phyloP scores from a whole-genome alignment of 2,113 vertebrate genomes.

The Proteles cristata region DNA sequence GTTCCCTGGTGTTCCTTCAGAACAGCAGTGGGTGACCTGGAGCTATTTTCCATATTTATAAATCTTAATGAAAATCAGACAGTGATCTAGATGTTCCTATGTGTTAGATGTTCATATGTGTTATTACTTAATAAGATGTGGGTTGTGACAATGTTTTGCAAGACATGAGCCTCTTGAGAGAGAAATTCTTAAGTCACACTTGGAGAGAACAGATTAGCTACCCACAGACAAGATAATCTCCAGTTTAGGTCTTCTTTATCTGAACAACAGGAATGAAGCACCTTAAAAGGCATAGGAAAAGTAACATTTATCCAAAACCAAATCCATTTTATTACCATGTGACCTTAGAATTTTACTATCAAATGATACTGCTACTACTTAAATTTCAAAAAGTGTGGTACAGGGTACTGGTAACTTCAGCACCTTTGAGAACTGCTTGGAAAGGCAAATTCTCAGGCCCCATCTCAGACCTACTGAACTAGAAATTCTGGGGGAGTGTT shows the following conservation, averaged over 20 bases:
- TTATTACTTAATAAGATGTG: slow-evolving; percentile 40
- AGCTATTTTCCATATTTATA: slow-evolving; percentile 47
- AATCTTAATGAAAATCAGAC: slow-evolving; percentile 55
- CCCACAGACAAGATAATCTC: not conserved
- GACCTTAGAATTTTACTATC: not conserved
- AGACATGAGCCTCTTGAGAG: not conserved
- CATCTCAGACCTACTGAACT: not conserved
- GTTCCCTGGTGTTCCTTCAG: not conserved
- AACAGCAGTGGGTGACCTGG: not conserved
- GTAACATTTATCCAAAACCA: not conserved
- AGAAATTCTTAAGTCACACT: slow-evolving; percentile 36
- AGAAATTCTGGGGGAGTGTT: not conserved
- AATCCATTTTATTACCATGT: not conserved
- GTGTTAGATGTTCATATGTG: not conserved
- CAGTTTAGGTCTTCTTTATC: not conserved
- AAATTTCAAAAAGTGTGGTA: not conserved
- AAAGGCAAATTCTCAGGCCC: not conserved
- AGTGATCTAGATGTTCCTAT: not conserved
- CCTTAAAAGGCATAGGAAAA: not conserved
- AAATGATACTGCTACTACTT: not conserved
- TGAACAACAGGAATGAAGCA: not conserved
- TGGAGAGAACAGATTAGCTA: not conserved
- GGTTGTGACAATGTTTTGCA: not conserved
- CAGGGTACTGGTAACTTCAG: not conserved
- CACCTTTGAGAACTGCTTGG: not conserved